phyloP scores from a whole-genome alignment of 2,797 vertebrate species.

The Parauchenoglanis punctatus region DNA sequence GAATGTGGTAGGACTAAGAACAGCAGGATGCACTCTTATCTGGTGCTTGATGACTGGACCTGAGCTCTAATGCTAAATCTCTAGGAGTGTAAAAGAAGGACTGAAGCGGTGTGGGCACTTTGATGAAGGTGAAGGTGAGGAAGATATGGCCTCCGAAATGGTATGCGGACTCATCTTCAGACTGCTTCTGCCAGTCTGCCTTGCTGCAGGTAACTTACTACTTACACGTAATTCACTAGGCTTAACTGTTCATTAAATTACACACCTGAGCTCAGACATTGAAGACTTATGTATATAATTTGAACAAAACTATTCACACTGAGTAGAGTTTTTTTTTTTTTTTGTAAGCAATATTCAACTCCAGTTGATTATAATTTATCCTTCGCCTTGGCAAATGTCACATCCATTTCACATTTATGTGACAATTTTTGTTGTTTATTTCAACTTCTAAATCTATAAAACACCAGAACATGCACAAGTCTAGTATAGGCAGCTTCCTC shows the following conservation, averaged over 20 bases:
- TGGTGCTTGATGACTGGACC: slow-evolving; percentile 49
- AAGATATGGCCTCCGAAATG: slow-evolving; percentile 83
- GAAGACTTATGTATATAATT: background rate
- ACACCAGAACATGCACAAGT: background rate
- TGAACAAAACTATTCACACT: background rate
- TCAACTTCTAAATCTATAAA: background rate
- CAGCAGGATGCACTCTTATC: slow-evolving; percentile 49
- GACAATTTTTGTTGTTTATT: too few species aligned
- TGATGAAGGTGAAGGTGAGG: slow-evolving; percentile 43
- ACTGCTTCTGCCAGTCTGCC: slow-evolving; percentile 82
- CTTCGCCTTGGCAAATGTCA: background rate
- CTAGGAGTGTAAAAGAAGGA: background rate
- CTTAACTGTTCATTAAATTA: background rate
- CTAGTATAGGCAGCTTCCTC: background rate
- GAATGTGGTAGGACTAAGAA: slow-evolving; percentile 6
- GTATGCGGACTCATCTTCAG: slow-evolving; percentile 86
- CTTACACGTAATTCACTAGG: background rate
- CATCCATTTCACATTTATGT: background rate
- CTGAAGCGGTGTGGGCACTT: slow-evolving; percentile 33
- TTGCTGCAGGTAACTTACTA: slow-evolving; percentile 76
- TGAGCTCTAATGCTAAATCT: slow-evolving; percentile 38
- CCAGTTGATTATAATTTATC: background rate
- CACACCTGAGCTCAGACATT: background rate
- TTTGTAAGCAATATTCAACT: background rate
- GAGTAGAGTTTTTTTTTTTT: background rate